Conservation (phyloP, 2,113 vertebrate genomes). For the Crotalus helleri region DNA sequence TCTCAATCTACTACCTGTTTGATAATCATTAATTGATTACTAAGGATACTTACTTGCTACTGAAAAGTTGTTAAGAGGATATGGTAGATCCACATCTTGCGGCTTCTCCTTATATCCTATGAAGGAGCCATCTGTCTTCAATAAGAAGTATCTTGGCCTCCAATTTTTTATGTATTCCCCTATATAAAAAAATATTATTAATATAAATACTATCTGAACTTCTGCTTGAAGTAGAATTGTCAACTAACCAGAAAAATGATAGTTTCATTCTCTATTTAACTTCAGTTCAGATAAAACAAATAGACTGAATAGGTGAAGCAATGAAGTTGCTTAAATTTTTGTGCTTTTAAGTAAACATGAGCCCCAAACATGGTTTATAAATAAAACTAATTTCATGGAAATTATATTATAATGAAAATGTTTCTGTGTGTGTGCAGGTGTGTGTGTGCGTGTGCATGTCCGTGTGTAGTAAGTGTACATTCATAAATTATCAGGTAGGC, state of each 20-base stretch:
- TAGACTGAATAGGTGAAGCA: background rate
- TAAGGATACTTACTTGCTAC: constrained; percentile 88
- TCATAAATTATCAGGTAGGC: background rate
- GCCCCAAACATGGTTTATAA: background rate
- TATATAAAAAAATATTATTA: constrained; percentile 66
- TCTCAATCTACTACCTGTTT: background rate
- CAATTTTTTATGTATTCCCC: constrained; percentile 99
- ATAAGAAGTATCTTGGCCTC: constrained; percentile 95
- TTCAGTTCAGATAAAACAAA: background rate
- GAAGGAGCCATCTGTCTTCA: constrained; percentile 98
- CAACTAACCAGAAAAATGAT: background rate
- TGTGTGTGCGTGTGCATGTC: no score
- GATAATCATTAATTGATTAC: constrained; percentile 31
- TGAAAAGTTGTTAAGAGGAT: constrained; percentile 98
- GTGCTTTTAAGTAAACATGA: background rate
- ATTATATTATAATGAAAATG: background rate
- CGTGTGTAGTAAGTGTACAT: background rate
- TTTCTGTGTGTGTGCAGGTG: background rate
- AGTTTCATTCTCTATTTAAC: background rate
- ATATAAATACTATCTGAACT: constrained; percentile 38
- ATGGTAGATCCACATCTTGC: constrained; percentile 95
- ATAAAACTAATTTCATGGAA: background rate
- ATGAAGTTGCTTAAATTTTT: background rate
- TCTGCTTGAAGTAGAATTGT: constrained; percentile 9
- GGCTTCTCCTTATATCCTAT: constrained; percentile 99